These are phyloP conservation scores for Physella acuta DNA, from an alignment of 1,140 invertebrate genomes.

Conservation along the genomic window DNA sequence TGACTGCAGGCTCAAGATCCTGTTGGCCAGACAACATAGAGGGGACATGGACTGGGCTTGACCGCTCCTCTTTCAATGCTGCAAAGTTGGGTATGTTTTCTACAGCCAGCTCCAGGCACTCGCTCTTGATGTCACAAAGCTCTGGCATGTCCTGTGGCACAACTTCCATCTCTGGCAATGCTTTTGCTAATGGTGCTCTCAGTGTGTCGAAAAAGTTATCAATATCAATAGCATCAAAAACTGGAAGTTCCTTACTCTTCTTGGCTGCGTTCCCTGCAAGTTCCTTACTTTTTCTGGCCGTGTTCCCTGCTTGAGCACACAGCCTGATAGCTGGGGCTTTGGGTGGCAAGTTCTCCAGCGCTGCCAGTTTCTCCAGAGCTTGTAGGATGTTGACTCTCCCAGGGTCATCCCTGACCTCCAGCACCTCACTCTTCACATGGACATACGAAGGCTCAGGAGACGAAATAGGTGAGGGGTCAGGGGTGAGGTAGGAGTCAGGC, in stretches of 20 bases:
- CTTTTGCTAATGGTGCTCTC: background rate
- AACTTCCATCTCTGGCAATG: conserved; percentile 27
- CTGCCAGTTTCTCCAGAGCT: conserved; percentile 31
- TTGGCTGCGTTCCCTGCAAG: background rate
- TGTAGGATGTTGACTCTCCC: conserved; percentile 29
- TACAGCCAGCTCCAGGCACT: conserved; percentile 13
- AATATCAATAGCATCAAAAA: conserved; percentile 48
- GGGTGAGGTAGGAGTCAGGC: conserved; percentile 50
- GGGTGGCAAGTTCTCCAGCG: conserved; percentile 22
- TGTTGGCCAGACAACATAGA: background rate
- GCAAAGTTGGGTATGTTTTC: conserved; percentile 14
- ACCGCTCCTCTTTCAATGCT: conserved; percentile 14
- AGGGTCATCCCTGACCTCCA: conserved; percentile 24
- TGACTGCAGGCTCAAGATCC: background rate
- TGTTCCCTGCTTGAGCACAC: background rate
- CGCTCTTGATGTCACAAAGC: conserved; percentile 28
- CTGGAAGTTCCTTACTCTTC: conserved; percentile 43
- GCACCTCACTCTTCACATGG: conserved; percentile 25
- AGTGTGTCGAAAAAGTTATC: conserved; percentile 51
- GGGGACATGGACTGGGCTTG: background rate
- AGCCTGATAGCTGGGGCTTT: background rate
- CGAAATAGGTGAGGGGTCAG: conserved; percentile 50
- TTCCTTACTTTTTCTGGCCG: background rate
- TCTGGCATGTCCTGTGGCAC: conserved; percentile 18
- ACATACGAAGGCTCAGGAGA: conserved; percentile 42